phyloP scores from a whole-genome alignment of 2,888 invertebrate genomes.

The Emmelina monodactyla region DNA sequence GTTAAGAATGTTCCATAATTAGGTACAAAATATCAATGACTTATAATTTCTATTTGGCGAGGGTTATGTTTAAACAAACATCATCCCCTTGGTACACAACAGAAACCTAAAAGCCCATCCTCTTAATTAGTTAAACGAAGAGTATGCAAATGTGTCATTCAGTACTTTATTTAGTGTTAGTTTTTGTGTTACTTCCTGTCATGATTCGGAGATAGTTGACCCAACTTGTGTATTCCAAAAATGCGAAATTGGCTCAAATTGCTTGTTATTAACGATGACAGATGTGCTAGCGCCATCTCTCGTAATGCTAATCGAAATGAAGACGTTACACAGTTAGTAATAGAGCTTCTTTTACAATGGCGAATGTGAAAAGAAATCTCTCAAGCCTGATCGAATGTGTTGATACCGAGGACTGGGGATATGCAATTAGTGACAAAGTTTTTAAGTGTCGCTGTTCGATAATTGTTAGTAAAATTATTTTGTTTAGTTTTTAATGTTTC shows the following conservation, averaged over 20 bases:
- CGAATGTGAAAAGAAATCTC: background rate
- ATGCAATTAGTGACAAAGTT: constrained; percentile 53
- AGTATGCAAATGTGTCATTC: constrained; percentile 55
- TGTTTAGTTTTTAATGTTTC: no score
- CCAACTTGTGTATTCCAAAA: constrained; percentile 53
- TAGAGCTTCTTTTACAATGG: constrained; percentile 21
- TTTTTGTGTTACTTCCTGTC: constrained; percentile 59
- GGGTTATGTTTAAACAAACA: no score
- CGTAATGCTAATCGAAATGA: background rate
- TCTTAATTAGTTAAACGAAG: constrained; percentile 42
- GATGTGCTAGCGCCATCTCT: constrained; percentile 59
- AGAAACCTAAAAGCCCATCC: no score
- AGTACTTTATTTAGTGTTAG: constrained; percentile 53
- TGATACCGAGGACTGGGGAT: constrained; percentile 53
- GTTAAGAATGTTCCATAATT: no score
- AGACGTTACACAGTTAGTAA: constrained; percentile 17
- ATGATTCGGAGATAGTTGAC: constrained; percentile 49
- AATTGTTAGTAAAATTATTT: no score
- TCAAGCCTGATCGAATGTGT: constrained; percentile 45
- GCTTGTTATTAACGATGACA: constrained; percentile 65
- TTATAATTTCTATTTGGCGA: no score
- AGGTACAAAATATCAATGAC: no score
- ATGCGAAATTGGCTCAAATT: constrained; percentile 64
- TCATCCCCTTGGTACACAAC: no score
- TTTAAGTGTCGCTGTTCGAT: no score